Conservation (phyloP, 2,113 vertebrate species). For the Chamaea fasciata region DNA sequence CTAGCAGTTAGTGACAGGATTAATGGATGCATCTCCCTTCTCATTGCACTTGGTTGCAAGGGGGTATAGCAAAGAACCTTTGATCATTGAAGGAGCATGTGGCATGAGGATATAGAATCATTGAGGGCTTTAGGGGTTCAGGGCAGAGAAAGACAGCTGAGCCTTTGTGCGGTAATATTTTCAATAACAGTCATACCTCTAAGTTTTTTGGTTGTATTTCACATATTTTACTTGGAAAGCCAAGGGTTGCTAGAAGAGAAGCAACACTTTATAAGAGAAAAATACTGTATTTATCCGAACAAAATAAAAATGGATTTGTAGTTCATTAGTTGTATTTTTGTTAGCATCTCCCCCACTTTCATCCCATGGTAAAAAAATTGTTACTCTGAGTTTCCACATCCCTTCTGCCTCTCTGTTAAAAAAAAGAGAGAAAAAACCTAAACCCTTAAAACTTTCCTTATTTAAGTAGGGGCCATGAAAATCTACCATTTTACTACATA, state of each 20-base stretch:
- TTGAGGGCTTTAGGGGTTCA: not conserved
- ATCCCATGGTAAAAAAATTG: not conserved
- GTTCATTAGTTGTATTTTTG: not conserved
- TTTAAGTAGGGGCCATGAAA: not conserved
- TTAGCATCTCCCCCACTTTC: not conserved
- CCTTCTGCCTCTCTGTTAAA: not conserved
- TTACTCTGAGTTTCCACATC: not conserved
- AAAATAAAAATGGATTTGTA: not conserved
- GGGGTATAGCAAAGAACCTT: not conserved
- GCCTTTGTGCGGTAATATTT: not conserved
- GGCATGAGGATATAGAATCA: not conserved
- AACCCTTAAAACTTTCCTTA: not conserved
- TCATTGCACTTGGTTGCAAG: not conserved
- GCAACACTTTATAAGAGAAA: not conserved
- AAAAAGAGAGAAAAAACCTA: not conserved
- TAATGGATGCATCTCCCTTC: not conserved
- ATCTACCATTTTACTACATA: not conserved
- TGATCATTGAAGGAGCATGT: not conserved
- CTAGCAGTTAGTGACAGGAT: not conserved
- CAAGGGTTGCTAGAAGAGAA: not conserved
- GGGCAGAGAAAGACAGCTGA: not conserved
- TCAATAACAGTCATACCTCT: not conserved
- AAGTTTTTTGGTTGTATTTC: not conserved
- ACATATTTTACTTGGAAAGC: not conserved
- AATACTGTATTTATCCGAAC: not conserved